These are phyloP conservation scores for Dorcus parallelipipedus DNA, from an alignment of 2,888 invertebrate species.

Conservation along the genomic window DNA sequence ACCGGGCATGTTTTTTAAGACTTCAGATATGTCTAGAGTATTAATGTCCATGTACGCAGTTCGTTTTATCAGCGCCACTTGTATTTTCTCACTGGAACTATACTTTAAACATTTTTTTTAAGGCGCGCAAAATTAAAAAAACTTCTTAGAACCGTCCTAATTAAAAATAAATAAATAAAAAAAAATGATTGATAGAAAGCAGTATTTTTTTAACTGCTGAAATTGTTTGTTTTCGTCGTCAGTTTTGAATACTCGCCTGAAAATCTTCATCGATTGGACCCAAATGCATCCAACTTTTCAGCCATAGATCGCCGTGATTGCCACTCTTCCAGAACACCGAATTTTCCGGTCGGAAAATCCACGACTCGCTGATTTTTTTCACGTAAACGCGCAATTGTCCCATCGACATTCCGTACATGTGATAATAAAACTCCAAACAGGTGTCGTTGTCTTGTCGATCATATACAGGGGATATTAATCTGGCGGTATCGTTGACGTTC, in stretches of 20 bases:
- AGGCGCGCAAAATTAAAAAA: too few relatives aligned
- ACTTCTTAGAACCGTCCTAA: too few relatives aligned
- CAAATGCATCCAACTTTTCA: slow-evolving; percentile 51
- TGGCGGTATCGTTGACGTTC: slow-evolving; percentile 63
- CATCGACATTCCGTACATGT: slow-evolving; percentile 70
- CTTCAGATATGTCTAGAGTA: background rate
- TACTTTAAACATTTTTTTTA: too few relatives aligned
- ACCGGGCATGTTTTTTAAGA: background rate
- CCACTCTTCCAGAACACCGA: slow-evolving; percentile 62
- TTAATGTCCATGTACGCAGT: too few relatives aligned
- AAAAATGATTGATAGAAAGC: too few relatives aligned
- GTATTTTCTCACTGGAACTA: too few relatives aligned
- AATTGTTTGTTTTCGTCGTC: too few relatives aligned
- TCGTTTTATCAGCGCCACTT: too few relatives aligned
- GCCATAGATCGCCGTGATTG: slow-evolving; percentile 70
- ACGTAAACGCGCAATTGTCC: slow-evolving; percentile 57
- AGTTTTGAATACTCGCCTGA: slow-evolving; percentile 48
- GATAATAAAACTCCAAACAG: slow-evolving; percentile 72
- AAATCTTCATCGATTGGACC: slow-evolving; percentile 52
- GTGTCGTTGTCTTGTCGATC: slow-evolving; percentile 37
- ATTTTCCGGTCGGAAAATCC: slow-evolving; percentile 48
- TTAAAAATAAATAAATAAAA: too few relatives aligned
- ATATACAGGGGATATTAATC: slow-evolving; percentile 71
- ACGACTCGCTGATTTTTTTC: slow-evolving; percentile 45
- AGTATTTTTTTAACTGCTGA: too few relatives aligned